These are phyloP conservation scores for Myotis daubentonii DNA, from an alignment of 2,797 vertebrate species.

Conservation along the genomic window DNA sequence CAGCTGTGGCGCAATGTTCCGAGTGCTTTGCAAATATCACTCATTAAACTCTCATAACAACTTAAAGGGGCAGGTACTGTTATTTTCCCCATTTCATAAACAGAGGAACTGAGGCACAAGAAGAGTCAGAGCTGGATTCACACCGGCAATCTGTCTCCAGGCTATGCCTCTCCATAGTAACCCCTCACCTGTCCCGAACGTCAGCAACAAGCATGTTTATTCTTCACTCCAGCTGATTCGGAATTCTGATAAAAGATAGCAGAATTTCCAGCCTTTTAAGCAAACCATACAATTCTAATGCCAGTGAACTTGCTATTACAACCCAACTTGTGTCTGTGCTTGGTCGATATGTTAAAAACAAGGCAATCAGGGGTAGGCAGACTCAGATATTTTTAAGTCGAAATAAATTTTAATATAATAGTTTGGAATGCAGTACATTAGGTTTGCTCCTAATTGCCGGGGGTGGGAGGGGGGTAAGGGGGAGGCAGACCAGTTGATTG, in stretches of 20 bases:
- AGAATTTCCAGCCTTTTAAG: slow-evolving; percentile 20
- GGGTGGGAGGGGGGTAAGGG: background rate
- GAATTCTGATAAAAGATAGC: background rate
- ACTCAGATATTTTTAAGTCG: background rate
- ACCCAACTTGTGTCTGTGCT: background rate
- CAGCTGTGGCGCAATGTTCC: background rate
- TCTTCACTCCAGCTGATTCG: background rate
- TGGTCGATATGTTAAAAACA: background rate
- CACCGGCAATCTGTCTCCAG: background rate
- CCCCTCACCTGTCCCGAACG: background rate
- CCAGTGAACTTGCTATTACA: background rate
- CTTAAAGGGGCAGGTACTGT: background rate
- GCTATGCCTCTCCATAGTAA: background rate
- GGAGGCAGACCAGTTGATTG: slow-evolving; percentile 1
- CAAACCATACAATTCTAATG: background rate
- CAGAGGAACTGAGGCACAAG: background rate
- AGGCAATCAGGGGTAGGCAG: background rate
- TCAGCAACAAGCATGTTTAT: background rate
- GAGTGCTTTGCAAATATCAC: background rate
- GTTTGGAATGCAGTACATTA: slow-evolving; percentile 31
- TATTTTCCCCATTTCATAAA: background rate
- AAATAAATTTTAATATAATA: background rate
- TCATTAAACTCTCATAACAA: background rate
- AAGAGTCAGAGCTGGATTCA: background rate
- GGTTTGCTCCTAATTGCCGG: slow-evolving; percentile 24